Evolutionary conservation across 2,113 vertebrate species (phyloP).

Genomic region (Daboia siamensis): DNA sequence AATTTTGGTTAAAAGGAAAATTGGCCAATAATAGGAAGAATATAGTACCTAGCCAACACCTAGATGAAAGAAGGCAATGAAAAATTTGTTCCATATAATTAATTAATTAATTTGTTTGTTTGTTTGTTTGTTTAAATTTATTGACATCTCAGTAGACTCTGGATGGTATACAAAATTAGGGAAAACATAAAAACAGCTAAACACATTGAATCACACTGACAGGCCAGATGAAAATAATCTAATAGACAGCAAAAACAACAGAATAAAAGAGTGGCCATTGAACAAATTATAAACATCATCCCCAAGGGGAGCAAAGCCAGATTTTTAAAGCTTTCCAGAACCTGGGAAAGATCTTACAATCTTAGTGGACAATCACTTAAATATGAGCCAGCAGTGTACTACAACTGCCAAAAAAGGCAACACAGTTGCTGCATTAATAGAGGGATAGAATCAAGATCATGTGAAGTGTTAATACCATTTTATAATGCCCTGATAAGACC

Average conservation of each 20-base stretch:
- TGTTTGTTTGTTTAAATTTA: neutral
- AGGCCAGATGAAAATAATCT: neutral
- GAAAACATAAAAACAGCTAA: neutral
- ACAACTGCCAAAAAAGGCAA: neutral
- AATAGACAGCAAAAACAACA: neutral
- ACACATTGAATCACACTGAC: neutral
- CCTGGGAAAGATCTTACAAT: neutral
- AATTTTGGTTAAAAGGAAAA: neutral
- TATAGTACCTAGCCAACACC: neutral
- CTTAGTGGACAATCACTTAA: neutral
- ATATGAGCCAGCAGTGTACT: neutral
- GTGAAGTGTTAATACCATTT: neutral
- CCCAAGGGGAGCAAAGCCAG: neutral
- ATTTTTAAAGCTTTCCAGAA: neutral
- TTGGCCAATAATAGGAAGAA: neutral
- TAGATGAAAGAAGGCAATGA: neutral
- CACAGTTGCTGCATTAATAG: neutral
- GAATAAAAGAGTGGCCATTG: neutral
- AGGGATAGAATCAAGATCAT: neutral
- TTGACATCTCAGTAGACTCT: neutral
- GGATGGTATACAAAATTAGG: neutral
- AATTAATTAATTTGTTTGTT: neutral
- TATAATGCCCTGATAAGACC: neutral
- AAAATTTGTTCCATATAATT: neutral
- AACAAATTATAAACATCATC: neutral